Evolutionary conservation across 1,140 invertebrate genomes (phyloP).

Genomic region (Elysia chlorotica): DNA sequence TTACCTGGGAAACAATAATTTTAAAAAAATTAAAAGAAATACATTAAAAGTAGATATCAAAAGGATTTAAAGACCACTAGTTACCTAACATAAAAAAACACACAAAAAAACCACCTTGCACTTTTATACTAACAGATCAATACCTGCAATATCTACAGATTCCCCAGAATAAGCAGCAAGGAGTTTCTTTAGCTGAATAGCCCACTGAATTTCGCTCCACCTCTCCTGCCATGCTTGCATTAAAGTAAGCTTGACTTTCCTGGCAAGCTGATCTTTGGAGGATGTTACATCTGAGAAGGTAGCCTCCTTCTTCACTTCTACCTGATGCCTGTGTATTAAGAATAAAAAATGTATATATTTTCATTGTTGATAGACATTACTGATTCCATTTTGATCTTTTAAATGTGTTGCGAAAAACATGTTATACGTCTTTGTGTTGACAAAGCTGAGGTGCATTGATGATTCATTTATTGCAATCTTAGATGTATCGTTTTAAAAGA

Average conservation of each 20-base stretch:
- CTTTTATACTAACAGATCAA: neutral
- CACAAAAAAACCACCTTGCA: neutral
- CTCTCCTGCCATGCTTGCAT: slow-evolving; percentile 89
- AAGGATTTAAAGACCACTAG: too few relatives aligned
- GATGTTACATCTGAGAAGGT: neutral
- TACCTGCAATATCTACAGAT: slow-evolving; percentile 45
- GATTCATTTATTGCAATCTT: neutral
- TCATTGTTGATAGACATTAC: neutral
- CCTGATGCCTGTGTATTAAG: neutral
- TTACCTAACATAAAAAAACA: too few relatives aligned
- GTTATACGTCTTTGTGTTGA: neutral
- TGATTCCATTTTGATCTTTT: neutral
- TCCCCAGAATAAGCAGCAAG: slow-evolving; percentile 39
- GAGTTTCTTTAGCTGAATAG: slow-evolving; percentile 87
- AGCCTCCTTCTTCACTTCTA: slow-evolving; percentile 13
- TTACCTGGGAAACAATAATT: too few relatives aligned
- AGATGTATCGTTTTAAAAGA: too few relatives aligned
- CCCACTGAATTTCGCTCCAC: slow-evolving; percentile 94
- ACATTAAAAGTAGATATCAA: too few relatives aligned
- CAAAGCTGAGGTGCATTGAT: neutral
- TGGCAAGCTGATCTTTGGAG: slow-evolving; percentile 6
- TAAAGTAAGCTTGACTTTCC: slow-evolving; percentile 59
- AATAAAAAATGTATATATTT: neutral
- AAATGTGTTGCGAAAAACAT: too few relatives aligned
- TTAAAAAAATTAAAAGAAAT: too few relatives aligned